Evolutionary conservation across 2,888 invertebrate species (phyloP), one percentile per base, ranked within the genome.

Genomic region (Eilema griseolum): DNA sequence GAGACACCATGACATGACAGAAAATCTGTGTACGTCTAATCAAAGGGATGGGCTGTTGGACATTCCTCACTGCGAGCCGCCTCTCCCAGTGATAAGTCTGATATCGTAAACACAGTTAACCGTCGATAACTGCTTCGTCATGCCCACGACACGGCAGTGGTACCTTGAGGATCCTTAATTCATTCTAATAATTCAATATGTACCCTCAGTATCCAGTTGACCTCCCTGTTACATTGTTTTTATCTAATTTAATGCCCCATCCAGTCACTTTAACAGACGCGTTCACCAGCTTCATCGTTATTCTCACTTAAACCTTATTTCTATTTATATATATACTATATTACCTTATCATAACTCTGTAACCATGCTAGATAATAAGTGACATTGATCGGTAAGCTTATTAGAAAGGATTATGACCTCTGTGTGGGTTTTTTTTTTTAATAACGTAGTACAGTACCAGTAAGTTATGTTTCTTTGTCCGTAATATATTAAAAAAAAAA

Each of bases 361-460:
- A 57, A 61, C 12, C 10, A n/a, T 72, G 37, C 24, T 68, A 59
- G 31, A 71, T 70, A 60, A 63, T 64, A 69, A 67, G 64, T 75
- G 79, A 78, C 79, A 74, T 70, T 81, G 78, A 81, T 74, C 66
- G 62, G 76, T 74, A 61, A 69, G 46, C 33, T 65, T 73, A 57
- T 78, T 80, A 74, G 79, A 80, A 79, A 72, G 81, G 81, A 78
- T 75, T 78, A 57, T 75, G 73, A 75, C 78, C 79, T 80, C 75
- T 69, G n/a, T n/a, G 37, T 41, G 26, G 28, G 20, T 66, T 67
- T 71, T 76, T 76, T 52, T 52, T n/a, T n/a, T n/a, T 8, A 20
- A 52, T n/a, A 20, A 10, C 52, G 41, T 41, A 41, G 41, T 20
- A 20, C 5, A 12, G 37, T 20, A 20, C 20, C 8, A 46, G 28